Evolutionary conservation across 2,888 invertebrate genomes (phyloP).

Genomic region (Steinernema hermaphroditum): DNA sequence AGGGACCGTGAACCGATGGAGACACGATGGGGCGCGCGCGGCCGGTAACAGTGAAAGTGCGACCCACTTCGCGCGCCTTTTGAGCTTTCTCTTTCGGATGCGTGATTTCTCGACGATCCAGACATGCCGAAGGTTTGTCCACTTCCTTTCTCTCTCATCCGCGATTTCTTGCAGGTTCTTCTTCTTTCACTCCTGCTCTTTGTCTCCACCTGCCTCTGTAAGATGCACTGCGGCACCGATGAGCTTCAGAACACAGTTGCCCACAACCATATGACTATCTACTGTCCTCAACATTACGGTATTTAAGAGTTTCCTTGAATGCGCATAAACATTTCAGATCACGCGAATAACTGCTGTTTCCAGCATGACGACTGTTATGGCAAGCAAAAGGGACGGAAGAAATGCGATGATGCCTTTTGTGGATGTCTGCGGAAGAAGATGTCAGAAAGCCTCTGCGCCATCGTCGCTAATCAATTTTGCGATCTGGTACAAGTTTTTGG

Average conservation of each 20-base stretch:
- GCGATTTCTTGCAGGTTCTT: not conserved
- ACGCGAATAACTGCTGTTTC: not conserved
- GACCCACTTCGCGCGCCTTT: too few relatives aligned
- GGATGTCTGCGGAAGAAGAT: not conserved
- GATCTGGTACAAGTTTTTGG: not conserved
- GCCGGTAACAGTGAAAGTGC: too few relatives aligned
- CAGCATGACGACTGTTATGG: not conserved
- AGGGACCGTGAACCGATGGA: too few relatives aligned
- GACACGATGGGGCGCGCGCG: too few relatives aligned
- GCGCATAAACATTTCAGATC: not conserved
- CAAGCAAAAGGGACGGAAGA: not conserved
- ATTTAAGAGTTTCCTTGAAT: not conserved
- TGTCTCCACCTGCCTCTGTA: too few relatives aligned
- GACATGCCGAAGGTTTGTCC: not conserved
- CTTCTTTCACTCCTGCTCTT: not conserved
- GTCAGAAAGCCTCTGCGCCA: not conserved
- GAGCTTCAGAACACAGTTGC: not conserved
- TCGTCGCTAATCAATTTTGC: not conserved
- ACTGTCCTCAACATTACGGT: conserved; percentile 2
- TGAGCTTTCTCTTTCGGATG: too few relatives aligned
- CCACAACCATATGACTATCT: not conserved
- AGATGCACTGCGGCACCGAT: conserved; percentile 18
- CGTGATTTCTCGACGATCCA: not conserved
- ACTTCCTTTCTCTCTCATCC: not conserved
- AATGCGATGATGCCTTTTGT: conserved; percentile 2